phyloP scores from a whole-genome alignment of 2,888 invertebrate genomes.

The Perdita meconis region DNA sequence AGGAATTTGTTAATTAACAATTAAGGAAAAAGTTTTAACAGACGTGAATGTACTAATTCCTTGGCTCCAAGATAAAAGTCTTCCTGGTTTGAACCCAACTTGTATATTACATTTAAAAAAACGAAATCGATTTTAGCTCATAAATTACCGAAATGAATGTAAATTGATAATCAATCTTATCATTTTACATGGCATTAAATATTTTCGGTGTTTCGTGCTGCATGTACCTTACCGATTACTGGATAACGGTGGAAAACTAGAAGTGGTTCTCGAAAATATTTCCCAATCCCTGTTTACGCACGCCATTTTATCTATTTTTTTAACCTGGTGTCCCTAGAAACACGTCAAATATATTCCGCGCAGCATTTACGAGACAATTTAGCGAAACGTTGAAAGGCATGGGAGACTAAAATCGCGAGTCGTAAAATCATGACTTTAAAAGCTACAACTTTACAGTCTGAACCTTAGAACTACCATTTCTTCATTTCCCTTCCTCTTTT shows the following conservation, averaged over 20 bases:
- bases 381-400: neutral
- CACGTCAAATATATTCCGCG: neutral
- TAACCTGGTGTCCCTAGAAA: neutral
- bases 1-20: neutral
- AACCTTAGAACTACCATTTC: neutral
- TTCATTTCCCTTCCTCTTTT: slow-evolving; percentile 1
- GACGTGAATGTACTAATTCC: neutral
- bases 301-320: neutral
- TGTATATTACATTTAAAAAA: neutral
- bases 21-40: neutral
- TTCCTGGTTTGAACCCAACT: neutral
- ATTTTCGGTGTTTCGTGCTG: neutral
- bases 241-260: neutral
- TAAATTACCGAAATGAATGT: neutral
- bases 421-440: slow-evolving; percentile 35
- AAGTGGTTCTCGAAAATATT: neutral
- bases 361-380: neutral
- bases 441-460: neutral
- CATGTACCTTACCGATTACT: neutral
- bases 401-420: slow-evolving; percentile 27
- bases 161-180: neutral
- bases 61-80: neutral
- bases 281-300: neutral
- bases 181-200: neutral
- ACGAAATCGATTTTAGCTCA: no score